phyloP scores from a whole-genome alignment of 2,797 vertebrate species.

The Ctenochaetus hawaiiensis region DNA sequence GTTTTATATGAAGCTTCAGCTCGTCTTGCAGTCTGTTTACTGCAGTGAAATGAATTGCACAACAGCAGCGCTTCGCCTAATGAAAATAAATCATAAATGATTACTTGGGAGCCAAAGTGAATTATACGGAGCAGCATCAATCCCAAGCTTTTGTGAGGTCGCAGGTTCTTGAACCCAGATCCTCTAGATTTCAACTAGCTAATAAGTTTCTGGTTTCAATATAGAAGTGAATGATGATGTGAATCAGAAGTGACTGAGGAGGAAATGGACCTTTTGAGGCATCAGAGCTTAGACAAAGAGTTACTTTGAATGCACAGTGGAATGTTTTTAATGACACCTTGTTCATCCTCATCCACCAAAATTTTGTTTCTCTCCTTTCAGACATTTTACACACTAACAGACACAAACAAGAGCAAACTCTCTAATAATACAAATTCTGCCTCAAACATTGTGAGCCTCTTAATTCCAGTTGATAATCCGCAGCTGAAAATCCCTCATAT shows the following conservation, averaged over 20 bases:
- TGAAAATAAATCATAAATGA: conserved; percentile 68
- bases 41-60: conserved; percentile 54
- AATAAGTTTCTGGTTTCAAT: conserved; percentile 56
- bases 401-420: conserved; percentile 25
- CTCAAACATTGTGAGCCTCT: conserved; percentile 31
- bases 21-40: conserved; percentile 45
- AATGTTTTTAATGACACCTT: conserved; percentile 37
- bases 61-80: conserved; percentile 53
- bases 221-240: conserved; percentile 44
- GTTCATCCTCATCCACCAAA: conserved; percentile 27
- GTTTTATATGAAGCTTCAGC: conserved; percentile 46
- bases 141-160: conserved; percentile 36
- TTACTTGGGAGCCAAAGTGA: conserved; percentile 41
- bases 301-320: conserved; percentile 22
- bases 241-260: conserved; percentile 54
- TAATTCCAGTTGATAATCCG: conserved; percentile 39
- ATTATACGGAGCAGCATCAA: conserved; percentile 40
- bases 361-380: conserved; percentile 4
- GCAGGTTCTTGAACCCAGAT: conserved; percentile 51
- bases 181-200: conserved; percentile 50
- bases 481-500: conserved; percentile 31
- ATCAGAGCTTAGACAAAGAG: conserved; percentile 17
- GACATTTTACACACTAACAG: conserved; percentile 1
- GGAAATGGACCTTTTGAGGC: conserved; percentile 45
- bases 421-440: conserved; percentile 17